phyloP scores from a whole-genome alignment of 2,113 vertebrate genomes.

The Rhinoderma darwinii region DNA sequence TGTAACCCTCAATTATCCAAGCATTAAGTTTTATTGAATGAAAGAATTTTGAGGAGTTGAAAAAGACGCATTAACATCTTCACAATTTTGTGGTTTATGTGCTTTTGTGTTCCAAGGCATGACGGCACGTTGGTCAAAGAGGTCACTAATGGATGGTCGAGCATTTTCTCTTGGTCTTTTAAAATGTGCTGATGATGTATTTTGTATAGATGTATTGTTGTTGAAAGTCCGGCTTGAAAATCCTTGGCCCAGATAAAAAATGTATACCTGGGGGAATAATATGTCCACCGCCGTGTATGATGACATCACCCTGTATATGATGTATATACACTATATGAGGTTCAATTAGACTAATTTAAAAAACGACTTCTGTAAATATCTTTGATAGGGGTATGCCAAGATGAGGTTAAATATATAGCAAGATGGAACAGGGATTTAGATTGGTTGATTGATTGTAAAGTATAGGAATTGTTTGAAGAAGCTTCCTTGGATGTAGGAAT shows the following conservation, averaged over 20 bases:
- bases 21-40: constrained; percentile 30
- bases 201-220: background rate
- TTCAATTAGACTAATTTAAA: background rate
- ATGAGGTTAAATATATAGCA: too few species aligned
- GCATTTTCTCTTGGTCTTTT: background rate
- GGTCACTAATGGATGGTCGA: background rate
- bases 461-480: too few species aligned
- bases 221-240: background rate
- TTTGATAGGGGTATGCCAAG: too few species aligned
- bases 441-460: too few species aligned
- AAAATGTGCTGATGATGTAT: constrained; percentile 1
- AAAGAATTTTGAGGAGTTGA: constrained; percentile 14
- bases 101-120: background rate
- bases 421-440: too few species aligned
- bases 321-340: background rate
- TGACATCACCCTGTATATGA: background rate
- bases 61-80: background rate
- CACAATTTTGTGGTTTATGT: constrained; percentile 6
- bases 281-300: background rate
- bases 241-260: background rate
- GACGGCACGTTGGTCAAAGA: background rate
- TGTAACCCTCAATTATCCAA: constrained; percentile 28
- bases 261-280: background rate
- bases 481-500: too few species aligned
- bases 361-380: too few species aligned